These are phyloP conservation scores for Oryctolagus cuniculus DNA, from an alignment of 2,113 vertebrate genomes.

Conservation along the genomic window DNA sequence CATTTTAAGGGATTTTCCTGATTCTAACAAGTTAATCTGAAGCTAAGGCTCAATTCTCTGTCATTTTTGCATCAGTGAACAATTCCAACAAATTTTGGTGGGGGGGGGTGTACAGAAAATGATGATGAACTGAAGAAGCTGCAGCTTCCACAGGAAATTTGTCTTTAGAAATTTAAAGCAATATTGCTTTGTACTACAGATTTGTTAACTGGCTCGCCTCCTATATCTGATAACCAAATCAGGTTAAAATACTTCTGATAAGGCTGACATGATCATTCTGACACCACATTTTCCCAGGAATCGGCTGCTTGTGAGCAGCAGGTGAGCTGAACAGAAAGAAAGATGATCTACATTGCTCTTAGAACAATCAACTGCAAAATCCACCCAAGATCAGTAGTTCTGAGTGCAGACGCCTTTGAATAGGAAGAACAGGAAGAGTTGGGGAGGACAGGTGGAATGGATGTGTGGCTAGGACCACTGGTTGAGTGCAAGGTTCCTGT, in stretches of 20 bases:
- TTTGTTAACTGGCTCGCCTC: conserved; percentile 84
- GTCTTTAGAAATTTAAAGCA: conserved; percentile 88
- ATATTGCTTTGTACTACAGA: conserved; percentile 86
- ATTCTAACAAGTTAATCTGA: conserved; percentile 76
- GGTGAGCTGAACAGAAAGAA: conserved; percentile 59
- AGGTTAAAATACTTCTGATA: conserved; percentile 78
- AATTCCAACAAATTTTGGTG: conserved; percentile 72
- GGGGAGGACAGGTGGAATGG: conserved; percentile 78
- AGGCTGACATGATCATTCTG: conserved; percentile 72
- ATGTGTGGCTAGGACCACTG: conserved; percentile 87
- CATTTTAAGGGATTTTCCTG: conserved; percentile 84
- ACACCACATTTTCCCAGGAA: conserved; percentile 73
- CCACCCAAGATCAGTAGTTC: conserved; percentile 83
- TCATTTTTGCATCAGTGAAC: conserved; percentile 76
- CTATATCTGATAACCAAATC: conserved; percentile 75
- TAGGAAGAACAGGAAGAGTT: conserved; percentile 84
- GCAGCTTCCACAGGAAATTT: conserved; percentile 85
- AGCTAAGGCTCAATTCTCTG: conserved; percentile 86
- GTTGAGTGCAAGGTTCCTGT: conserved; percentile 88
- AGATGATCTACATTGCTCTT: conserved; percentile 47
- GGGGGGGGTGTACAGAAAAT: conserved; percentile 74
- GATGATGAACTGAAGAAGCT: conserved; percentile 84
- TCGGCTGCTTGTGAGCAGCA: not conserved
- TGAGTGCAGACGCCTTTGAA: conserved; percentile 87
- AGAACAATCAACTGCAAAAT: not conserved